A percentile compares a stretch with the other conserved stretches of the same genome.
These are phyloP conservation scores for Eugnorisma glareosa DNA, from an alignment of 2,888 invertebrate species.

Conservation along the genomic window DNA sequence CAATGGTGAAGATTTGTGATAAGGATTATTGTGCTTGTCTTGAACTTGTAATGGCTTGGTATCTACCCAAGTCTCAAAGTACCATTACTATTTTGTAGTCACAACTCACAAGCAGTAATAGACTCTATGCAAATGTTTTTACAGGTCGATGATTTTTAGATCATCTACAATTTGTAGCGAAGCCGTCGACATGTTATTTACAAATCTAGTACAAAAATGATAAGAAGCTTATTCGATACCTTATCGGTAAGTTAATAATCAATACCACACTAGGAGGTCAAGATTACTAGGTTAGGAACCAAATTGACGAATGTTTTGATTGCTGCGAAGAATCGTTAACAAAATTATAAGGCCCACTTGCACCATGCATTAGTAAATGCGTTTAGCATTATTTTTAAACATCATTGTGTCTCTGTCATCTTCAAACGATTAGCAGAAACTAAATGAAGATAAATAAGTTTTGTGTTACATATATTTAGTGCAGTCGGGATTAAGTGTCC, in stretches of 20 bases:
- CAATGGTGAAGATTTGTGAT: neutral
- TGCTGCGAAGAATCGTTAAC: neutral
- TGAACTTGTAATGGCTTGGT: neutral
- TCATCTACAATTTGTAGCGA: neutral
- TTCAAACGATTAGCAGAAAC: neutral
- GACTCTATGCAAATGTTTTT: neutral
- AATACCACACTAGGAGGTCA: conserved; percentile 42
- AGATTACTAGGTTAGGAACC: conserved; percentile 39
- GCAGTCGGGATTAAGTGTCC: neutral
- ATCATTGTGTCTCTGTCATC: neutral
- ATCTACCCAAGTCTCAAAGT: neutral
- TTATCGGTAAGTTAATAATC: conserved; percentile 42
- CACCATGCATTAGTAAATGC: neutral
- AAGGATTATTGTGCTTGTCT: conserved; percentile 7
- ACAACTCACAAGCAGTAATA: neutral
- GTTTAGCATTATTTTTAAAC: neutral
- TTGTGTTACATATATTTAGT: neutral
- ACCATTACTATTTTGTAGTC: neutral
- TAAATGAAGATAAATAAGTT: neutral
- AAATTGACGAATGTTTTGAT: conserved; percentile 1
- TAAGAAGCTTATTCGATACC: conserved; percentile 28
- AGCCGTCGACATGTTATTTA: neutral
- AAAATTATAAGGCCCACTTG: neutral
- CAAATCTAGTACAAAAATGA: conserved; percentile 13
- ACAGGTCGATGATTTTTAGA: neutral